phyloP scores from a whole-genome alignment of 2,888 invertebrate species.

The Conus canariensis region DNA sequence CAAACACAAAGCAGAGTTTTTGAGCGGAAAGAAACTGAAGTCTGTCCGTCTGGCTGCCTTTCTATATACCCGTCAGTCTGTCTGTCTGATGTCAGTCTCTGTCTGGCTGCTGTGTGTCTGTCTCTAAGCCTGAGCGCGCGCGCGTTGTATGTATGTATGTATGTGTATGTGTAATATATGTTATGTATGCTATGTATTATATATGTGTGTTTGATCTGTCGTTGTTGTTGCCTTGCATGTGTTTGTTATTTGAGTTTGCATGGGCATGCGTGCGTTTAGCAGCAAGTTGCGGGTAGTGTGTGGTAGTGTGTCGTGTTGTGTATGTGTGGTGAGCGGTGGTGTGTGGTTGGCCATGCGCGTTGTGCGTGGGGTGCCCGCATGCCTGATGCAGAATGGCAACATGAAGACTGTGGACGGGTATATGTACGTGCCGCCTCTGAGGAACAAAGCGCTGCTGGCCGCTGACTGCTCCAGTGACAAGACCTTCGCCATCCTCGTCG shows the following conservation, averaged over 20 bases:
- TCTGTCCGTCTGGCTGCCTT: no score
- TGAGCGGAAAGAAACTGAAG: no score
- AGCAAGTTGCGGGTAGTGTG: no score
- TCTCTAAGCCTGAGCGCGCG: not conserved
- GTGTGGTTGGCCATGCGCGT: not conserved
- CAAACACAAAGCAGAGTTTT: no score
- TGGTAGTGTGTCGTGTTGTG: not conserved
- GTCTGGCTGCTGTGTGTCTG: no score
- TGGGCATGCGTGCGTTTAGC: no score
- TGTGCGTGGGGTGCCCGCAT: constrained; percentile 5
- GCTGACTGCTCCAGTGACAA: constrained; percentile 50
- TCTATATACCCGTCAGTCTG: no score
- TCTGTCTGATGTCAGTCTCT: no score
- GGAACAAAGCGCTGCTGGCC: constrained; percentile 36
- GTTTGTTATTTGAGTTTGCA: no score
- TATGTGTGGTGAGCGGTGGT: not conserved
- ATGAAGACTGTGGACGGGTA: constrained; percentile 47
- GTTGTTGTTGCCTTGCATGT: no score
- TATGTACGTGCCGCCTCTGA: constrained; percentile 23
- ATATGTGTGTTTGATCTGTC: not conserved
- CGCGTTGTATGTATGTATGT: not conserved
- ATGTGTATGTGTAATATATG: not conserved
- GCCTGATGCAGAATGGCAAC: constrained; percentile 32
- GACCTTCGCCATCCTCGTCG: constrained; percentile 45
- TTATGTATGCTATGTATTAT: not conserved